Conservation (phyloP, 37 sponge, comb jelly and placozoan species). For the Spongia lamella region DNA sequence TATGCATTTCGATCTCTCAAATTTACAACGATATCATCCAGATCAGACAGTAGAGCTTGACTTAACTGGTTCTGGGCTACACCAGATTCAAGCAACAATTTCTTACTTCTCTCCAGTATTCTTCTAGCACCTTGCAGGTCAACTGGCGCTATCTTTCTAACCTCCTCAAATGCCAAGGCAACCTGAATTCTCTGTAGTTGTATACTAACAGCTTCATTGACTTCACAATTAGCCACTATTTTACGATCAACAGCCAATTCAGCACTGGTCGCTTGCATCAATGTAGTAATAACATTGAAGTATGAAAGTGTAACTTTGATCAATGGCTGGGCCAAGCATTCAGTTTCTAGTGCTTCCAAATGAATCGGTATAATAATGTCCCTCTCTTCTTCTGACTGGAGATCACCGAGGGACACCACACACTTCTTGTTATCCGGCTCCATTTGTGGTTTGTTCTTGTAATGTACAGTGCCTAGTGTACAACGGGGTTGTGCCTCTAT, state of each 20-base stretch:
- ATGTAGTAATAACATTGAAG: conserved; percentile 82
- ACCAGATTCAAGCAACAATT: no score
- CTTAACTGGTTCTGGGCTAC: no score
- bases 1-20: no score
- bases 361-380: conserved; percentile 77
- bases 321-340: conserved; percentile 12
- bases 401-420: conserved; percentile 77
- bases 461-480: conserved; percentile 58
- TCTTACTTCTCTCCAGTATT: no score
- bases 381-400: conserved; percentile 90
- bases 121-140: no score
- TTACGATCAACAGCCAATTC: conserved; percentile 46
- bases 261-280: conserved; percentile 45
- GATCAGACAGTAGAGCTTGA: no score
- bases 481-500: conserved; percentile 46
- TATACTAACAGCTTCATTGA: conserved; percentile 21
- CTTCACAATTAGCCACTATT: no score
- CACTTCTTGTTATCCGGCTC: neutral
- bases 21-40: no score
- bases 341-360: conserved; percentile 46
- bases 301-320: conserved; percentile 63
- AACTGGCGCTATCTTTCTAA: conserved; percentile 18
- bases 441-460: conserved; percentile 11
- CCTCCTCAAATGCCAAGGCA: conserved; percentile 29
- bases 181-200: conserved; percentile 40